A percentile compares a stretch with the other conserved stretches of the same genome.
These are phyloP conservation scores for Prolemur simus DNA, from an alignment of 2,113 vertebrate genomes.

Conservation along the genomic window DNA sequence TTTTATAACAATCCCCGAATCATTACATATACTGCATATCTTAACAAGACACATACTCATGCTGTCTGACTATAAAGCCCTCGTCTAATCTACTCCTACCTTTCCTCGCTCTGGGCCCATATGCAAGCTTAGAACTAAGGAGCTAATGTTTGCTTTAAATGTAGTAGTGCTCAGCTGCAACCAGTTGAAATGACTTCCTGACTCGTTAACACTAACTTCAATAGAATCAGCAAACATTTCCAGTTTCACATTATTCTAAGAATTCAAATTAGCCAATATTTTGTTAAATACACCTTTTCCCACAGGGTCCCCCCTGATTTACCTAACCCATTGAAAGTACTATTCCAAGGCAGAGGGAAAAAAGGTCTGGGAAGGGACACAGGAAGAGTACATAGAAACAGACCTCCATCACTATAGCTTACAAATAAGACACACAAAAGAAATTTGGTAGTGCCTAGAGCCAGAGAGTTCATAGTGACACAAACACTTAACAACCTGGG, in stretches of 20 bases:
- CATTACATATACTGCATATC: neutral
- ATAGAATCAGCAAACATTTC: neutral
- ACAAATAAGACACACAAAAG: neutral
- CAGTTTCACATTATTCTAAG: neutral
- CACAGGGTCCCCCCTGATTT: neutral
- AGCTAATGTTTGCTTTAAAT: neutral
- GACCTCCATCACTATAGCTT: neutral
- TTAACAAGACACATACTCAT: neutral
- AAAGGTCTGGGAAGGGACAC: neutral
- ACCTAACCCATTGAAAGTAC: neutral
- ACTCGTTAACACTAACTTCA: neutral
- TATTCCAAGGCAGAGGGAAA: neutral
- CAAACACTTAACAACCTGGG: neutral
- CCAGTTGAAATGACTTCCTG: neutral
- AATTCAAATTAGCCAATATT: neutral
- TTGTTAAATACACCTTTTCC: neutral
- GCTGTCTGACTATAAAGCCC: neutral
- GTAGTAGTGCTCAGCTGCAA: neutral
- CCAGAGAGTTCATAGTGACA: neutral
- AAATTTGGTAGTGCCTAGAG: neutral
- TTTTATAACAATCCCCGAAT: neutral
- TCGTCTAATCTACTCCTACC: neutral
- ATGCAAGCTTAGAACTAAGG: neutral
- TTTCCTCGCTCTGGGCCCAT: neutral
- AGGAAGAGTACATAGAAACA: neutral